phyloP scores from a whole-genome alignment of 1,140 invertebrate genomes.

The Monochamus saltuarius region DNA sequence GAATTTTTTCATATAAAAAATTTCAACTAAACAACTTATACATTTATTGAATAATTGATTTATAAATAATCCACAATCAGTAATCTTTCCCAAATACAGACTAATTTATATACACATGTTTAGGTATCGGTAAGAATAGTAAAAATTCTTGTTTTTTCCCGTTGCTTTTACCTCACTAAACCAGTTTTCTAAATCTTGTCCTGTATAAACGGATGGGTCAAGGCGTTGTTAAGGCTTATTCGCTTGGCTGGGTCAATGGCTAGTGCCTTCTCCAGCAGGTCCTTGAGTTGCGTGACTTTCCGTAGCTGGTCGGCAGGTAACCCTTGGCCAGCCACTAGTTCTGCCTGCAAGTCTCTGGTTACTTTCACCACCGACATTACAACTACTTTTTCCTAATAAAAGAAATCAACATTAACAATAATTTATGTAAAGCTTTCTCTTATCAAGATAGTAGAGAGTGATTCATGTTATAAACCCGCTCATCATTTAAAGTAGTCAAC shows the following conservation, averaged over 20 bases:
- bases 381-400: constrained; percentile 90
- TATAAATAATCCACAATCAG: constrained; percentile 4
- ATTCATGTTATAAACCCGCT: too few species aligned
- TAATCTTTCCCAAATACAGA: constrained; percentile 4
- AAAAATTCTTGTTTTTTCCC: constrained; percentile 17
- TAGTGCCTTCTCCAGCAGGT: constrained; percentile 91
- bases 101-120: background rate
- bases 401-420: background rate
- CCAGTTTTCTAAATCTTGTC: constrained; percentile 70
- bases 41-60: constrained; percentile 6
- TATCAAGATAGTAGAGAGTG: too few species aligned
- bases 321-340: constrained; percentile 85
- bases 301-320: constrained; percentile 85
- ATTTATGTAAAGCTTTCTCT: too few species aligned
- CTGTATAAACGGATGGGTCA: constrained; percentile 95
- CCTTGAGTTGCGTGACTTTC: constrained; percentile 90
- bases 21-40: background rate
- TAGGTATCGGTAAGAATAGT: constrained; percentile 4
- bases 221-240: constrained; percentile 88
- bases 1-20: background rate
- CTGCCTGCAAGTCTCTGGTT: constrained; percentile 79
- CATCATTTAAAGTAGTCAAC: too few species aligned
- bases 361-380: constrained; percentile 90
- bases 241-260: constrained; percentile 92
- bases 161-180: constrained; percentile 43